Conservation (phyloP, 1,140 invertebrate species). For the Nylanderia fulva region DNA sequence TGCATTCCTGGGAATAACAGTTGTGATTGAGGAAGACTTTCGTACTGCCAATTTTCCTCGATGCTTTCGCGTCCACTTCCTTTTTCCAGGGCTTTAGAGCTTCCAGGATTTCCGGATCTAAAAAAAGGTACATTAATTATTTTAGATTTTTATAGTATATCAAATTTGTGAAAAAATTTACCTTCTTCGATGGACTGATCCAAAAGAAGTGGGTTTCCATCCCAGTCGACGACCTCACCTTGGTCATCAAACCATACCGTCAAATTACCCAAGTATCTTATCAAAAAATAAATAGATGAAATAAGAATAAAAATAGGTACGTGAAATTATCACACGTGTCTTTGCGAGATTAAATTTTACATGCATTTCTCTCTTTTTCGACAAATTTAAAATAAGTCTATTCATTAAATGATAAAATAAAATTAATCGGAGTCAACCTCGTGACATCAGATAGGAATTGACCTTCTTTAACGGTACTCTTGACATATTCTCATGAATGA, state of each 20-base stretch:
- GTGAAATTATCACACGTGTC: not conserved
- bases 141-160: not conserved
- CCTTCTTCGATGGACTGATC: conserved; percentile 88
- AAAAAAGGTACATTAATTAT: not conserved
- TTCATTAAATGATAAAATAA: not conserved
- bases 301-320: not conserved
- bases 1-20: conserved; percentile 90
- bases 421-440: conserved; percentile 7
- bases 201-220: conserved; percentile 92
- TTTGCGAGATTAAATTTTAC: not conserved
- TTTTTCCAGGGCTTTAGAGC: conserved; percentile 88
- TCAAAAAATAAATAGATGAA: not conserved
- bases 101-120: conserved; percentile 86
- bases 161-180: conserved; percentile 79
- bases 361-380: not conserved
- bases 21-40: conserved; percentile 86
- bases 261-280: conserved; percentile 78
- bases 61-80: conserved; percentile 87
- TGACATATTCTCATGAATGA: not conserved
- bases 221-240: conserved; percentile 89
- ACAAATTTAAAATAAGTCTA: not conserved
- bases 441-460: conserved; percentile 37
- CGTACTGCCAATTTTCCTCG: conserved; percentile 87
- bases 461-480: conserved; percentile 21
- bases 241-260: conserved; percentile 91